Percentiles rank a stretch among this genome's conserved stretches.
Evolutionary conservation across 1,140 invertebrate genomes (phyloP).

Genomic region (Caenorhabditis latens): DNA sequence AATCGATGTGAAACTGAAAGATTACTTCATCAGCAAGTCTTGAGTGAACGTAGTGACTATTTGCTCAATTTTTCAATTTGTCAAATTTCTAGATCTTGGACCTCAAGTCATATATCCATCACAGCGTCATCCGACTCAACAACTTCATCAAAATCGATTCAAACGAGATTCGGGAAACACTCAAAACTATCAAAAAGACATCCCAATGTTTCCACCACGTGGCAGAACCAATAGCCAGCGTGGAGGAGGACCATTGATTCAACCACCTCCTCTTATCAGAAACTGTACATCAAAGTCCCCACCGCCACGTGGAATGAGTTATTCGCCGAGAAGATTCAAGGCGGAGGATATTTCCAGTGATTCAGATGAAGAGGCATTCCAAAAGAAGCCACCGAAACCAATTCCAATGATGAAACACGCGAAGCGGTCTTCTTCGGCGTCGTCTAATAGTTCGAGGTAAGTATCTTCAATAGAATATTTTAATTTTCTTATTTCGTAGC

Average conservation of each 20-base stretch:
- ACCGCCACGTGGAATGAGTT: slow-evolving; percentile 25
- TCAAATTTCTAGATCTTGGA: neutral
- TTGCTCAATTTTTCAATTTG: no score
- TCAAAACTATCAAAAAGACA: neutral
- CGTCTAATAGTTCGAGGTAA: neutral
- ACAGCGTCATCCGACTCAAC: neutral
- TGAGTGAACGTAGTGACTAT: no score
- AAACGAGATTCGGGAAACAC: neutral
- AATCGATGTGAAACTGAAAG: neutral
- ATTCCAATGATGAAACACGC: neutral
- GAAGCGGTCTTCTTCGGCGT: neutral
- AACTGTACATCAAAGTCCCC: slow-evolving; percentile 19
- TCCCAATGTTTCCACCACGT: slow-evolving; percentile 14
- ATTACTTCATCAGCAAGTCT: neutral
- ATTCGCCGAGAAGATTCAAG: neutral
- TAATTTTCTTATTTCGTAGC: neutral
- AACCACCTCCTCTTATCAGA: neutral
- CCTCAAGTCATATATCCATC: slow-evolving; percentile 5
- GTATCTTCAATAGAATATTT: no score
- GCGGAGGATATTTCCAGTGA: neutral
- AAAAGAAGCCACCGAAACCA: neutral
- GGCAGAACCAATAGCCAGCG: neutral
- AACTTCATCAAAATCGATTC: neutral
- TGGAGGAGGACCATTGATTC: no score
- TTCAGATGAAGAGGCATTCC: slow-evolving; percentile 9